These are phyloP conservation scores for Patiria pectinifera DNA, from an alignment of 53 echinoderm and acorn worm species.

Conservation along the genomic window DNA sequence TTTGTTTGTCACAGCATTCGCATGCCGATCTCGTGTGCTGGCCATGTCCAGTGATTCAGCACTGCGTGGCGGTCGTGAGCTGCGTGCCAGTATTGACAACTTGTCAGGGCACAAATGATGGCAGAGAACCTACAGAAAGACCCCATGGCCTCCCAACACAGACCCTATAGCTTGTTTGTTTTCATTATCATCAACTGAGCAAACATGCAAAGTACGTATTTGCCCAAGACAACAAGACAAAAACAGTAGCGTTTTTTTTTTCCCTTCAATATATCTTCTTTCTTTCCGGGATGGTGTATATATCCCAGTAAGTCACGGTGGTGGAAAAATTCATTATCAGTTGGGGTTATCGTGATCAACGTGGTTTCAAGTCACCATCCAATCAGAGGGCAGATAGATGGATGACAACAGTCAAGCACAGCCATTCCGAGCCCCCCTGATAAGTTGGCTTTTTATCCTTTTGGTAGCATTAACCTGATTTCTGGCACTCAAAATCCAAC, in stretches of 20 bases:
- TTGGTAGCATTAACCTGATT: slow-evolving; percentile 53
- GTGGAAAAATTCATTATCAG: neutral
- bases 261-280: neutral
- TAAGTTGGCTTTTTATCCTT: slow-evolving; percentile 23
- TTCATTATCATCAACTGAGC: slow-evolving; percentile 34
- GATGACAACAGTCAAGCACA: slow-evolving; percentile 13
- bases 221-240: slow-evolving; percentile 31
- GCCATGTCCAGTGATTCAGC: neutral
- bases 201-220: slow-evolving; percentile 58
- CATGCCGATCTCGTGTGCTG: slow-evolving; percentile 19
- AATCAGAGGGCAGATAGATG: neutral
- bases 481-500: neutral
- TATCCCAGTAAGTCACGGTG: neutral
- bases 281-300: slow-evolving; percentile 1
- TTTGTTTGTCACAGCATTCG: slow-evolving; percentile 18
- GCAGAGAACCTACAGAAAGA: neutral
- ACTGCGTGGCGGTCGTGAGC: neutral
- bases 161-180: slow-evolving; percentile 34
- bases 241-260: slow-evolving; percentile 43
- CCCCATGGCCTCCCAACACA: slow-evolving; percentile 20
- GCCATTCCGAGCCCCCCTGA: neutral
- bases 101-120: slow-evolving; percentile 13
- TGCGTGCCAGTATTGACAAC: slow-evolving; percentile 44
- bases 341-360: slow-evolving; percentile 35
- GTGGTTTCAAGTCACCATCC: slow-evolving; percentile 28